Evolutionary conservation across 2,888 invertebrate genomes (phyloP).

Genomic region (Macaria notata): DNA sequence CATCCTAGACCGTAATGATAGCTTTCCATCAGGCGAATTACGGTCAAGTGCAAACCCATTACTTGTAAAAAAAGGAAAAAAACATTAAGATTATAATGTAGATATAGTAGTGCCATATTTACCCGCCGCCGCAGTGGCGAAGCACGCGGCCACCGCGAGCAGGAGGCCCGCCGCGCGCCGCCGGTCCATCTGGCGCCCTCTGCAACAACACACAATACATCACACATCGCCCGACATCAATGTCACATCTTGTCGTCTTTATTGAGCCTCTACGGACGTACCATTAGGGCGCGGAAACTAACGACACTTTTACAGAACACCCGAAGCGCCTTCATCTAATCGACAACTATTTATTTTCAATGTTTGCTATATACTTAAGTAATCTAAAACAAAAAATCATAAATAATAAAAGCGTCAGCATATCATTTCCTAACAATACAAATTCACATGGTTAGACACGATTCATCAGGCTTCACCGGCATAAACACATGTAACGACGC

Average conservation of each 20-base stretch:
- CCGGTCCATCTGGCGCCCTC: constrained; percentile 78
- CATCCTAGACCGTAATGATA: too few relatives aligned
- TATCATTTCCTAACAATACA: background rate
- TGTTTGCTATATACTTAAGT: too few relatives aligned
- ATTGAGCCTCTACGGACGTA: constrained; percentile 6
- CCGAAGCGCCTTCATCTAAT: too few relatives aligned
- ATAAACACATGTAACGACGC: constrained; percentile 40
- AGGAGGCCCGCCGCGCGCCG: constrained; percentile 80
- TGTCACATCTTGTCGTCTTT: constrained; percentile 12
- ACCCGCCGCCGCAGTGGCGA: constrained; percentile 75
- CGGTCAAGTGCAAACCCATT: too few relatives aligned
- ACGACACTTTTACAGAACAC: background rate
- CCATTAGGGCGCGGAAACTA: background rate
- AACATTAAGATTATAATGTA: too few relatives aligned
- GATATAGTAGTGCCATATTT: constrained; percentile 30
- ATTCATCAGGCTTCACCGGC: constrained; percentile 25
- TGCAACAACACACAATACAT: constrained; percentile 62
- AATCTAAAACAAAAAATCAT: too few relatives aligned
- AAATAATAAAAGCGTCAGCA: too few relatives aligned
- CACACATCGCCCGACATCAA: constrained; percentile 12
- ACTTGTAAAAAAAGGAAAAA: too few relatives aligned
- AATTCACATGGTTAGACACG: constrained; percentile 23
- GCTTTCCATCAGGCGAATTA: too few relatives aligned
- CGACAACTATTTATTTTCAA: too few relatives aligned
- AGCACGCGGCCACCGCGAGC: constrained; percentile 77